Conservation (phyloP, 2,797 vertebrate species). For the Manis javanica region DNA sequence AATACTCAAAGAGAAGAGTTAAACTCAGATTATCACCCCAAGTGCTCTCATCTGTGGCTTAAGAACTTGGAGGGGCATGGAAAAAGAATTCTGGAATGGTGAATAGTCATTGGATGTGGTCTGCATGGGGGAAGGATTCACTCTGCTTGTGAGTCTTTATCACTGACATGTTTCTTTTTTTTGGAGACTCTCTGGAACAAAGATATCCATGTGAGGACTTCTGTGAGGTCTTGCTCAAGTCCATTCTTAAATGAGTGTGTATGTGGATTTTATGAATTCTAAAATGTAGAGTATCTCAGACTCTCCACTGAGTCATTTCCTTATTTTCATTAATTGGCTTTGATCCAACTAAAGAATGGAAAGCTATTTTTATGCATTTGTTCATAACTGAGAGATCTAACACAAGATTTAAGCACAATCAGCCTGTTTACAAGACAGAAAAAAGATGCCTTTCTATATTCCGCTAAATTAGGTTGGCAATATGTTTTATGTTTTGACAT, state of each 20-base stretch:
- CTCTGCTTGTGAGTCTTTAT: not conserved
- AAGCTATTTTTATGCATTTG: slow-evolving; percentile 64
- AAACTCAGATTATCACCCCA: not conserved
- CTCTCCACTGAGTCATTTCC: slow-evolving; percentile 69
- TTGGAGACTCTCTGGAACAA: not conserved
- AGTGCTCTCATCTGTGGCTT: not conserved
- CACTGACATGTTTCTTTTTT: not conserved
- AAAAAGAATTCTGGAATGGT: not conserved
- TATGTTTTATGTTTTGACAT: slow-evolving; percentile 42
- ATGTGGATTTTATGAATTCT: not conserved
- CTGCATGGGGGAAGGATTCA: not conserved
- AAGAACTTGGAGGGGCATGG: not conserved
- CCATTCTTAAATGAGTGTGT: slow-evolving; percentile 4
- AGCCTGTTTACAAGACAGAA: not conserved
- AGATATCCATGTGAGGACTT: not conserved
- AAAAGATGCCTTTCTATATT: slow-evolving; percentile 6
- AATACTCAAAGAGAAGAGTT: not conserved
- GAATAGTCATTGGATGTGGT: not conserved
- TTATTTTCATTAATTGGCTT: slow-evolving; percentile 69
- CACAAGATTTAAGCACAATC: not conserved
- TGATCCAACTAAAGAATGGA: slow-evolving; percentile 40
- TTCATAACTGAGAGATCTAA: slow-evolving; percentile 57
- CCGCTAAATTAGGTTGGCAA: slow-evolving; percentile 51
- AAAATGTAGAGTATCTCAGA: slow-evolving; percentile 44
- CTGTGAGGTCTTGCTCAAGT: slow-evolving; percentile 18